These are phyloP conservation scores for Meta bourneti DNA, from an alignment of 2,888 invertebrate species.

Conservation along the genomic window DNA sequence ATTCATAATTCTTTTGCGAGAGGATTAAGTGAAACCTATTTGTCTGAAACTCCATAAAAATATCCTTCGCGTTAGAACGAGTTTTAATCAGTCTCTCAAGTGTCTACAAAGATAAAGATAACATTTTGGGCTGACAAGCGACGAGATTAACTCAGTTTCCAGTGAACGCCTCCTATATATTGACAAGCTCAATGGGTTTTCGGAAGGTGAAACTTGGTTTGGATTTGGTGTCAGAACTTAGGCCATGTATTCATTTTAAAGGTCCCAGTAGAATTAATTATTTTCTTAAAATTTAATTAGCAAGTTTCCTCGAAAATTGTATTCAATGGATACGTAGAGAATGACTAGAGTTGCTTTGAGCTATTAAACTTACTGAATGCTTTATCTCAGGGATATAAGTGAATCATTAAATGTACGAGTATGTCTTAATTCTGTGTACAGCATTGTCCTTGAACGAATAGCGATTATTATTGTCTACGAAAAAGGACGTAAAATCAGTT, in stretches of 20 bases:
- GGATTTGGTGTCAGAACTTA: background rate
- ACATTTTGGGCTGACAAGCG: background rate
- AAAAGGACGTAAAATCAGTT: no score
- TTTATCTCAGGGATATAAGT: background rate
- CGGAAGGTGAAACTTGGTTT: background rate
- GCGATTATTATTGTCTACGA: no score
- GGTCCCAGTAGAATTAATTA: slow-evolving; percentile 19
- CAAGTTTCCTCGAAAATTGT: background rate
- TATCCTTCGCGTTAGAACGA: background rate
- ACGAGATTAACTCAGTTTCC: slow-evolving; percentile 11
- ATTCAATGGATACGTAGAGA: background rate
- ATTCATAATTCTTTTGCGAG: background rate
- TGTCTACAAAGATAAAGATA: background rate
- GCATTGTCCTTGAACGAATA: no score
- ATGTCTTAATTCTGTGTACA: no score
- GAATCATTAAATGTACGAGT: no score
- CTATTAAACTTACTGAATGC: background rate
- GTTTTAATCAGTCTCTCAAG: background rate
- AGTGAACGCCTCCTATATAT: background rate
- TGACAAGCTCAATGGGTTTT: background rate
- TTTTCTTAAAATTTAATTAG: slow-evolving; percentile 40
- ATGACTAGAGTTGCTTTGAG: slow-evolving; percentile 1
- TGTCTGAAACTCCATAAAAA: background rate
- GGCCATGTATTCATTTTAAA: background rate
- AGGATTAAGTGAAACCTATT: background rate